Evolutionary conservation across 1,140 invertebrate genomes (phyloP).

Genomic region (Chionoecetes opilio): DNA sequence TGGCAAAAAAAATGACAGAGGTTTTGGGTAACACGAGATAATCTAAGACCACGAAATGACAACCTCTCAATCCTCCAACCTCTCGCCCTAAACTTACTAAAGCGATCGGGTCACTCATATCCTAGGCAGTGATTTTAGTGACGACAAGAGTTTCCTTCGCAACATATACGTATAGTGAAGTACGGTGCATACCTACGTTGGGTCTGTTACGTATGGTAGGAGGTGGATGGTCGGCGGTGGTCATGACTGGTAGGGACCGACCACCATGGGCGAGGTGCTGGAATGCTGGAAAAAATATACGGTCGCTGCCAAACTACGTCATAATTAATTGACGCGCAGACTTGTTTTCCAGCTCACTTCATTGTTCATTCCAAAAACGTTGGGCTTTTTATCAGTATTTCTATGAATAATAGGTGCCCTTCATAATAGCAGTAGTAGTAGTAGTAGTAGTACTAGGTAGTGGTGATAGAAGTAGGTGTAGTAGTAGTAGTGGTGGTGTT

Average conservation of each 20-base stretch:
- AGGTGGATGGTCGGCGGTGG: background rate
- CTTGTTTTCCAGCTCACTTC: background rate
- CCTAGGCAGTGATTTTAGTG: background rate
- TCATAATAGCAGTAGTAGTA: too few relatives aligned
- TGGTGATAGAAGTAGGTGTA: background rate
- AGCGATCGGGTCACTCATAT: background rate
- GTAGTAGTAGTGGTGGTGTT: too few relatives aligned
- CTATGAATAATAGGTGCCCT: background rate
- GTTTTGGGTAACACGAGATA: too few relatives aligned
- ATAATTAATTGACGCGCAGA: background rate
- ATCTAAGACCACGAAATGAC: too few relatives aligned
- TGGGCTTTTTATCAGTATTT: background rate
- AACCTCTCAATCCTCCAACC: too few relatives aligned
- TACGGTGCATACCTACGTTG: background rate
- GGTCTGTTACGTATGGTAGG: background rate
- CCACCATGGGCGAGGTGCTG: background rate
- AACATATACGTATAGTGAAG: too few relatives aligned
- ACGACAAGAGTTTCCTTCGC: background rate
- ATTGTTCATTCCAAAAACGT: slow-evolving; percentile 20
- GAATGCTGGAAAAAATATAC: background rate
- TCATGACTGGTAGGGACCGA: background rate
- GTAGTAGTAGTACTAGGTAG: background rate
- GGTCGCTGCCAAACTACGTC: background rate
- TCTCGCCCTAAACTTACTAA: background rate
- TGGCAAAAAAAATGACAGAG: too few relatives aligned